phyloP scores from a whole-genome alignment of 2,113 vertebrate genomes.

The Barbus barbus region DNA sequence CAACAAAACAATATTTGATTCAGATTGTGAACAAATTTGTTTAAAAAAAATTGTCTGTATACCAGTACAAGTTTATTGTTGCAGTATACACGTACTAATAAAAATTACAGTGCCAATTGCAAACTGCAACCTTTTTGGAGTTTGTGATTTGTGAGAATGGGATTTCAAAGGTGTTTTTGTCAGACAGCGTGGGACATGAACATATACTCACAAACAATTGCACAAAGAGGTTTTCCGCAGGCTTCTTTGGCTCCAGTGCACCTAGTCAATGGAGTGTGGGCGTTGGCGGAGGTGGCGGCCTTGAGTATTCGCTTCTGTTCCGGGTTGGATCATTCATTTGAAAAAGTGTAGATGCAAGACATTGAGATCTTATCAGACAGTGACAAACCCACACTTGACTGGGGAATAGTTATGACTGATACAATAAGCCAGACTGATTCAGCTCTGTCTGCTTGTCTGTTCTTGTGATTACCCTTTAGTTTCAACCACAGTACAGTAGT shows the following conservation, averaged over 20 bases:
- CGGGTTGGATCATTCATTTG: conserved; percentile 42
- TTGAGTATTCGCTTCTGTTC: conserved; percentile 45
- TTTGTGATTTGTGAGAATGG: conserved; percentile 13
- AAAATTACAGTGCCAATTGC: conserved; percentile 94
- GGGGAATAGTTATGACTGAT: too few species aligned
- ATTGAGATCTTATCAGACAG: conserved; percentile 47
- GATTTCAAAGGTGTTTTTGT: not conserved
- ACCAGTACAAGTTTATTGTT: conserved; percentile 98
- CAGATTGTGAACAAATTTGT: conserved; percentile 98
- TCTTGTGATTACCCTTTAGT: not conserved
- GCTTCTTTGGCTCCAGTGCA: conserved; percentile 13
- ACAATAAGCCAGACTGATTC: conserved; percentile 26
- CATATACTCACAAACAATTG: not conserved
- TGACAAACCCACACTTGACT: conserved; percentile 33
- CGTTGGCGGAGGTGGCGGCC: conserved; percentile 44
- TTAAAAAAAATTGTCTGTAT: conserved; percentile 93
- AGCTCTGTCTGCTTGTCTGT: not conserved
- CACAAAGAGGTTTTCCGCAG: not conserved
- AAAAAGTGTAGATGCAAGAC: conserved; percentile 42
- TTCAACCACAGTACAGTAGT: not conserved
- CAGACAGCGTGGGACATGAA: not conserved
- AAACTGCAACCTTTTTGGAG: conserved; percentile 51
- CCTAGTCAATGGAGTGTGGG: conserved; percentile 40
- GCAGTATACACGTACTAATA: conserved; percentile 97
- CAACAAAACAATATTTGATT: conserved; percentile 96